Evolutionary conservation across 1,140 invertebrate species (phyloP), one percentile per base, ranked within the genome.

Genomic region (Neodiprion virginianus): DNA sequence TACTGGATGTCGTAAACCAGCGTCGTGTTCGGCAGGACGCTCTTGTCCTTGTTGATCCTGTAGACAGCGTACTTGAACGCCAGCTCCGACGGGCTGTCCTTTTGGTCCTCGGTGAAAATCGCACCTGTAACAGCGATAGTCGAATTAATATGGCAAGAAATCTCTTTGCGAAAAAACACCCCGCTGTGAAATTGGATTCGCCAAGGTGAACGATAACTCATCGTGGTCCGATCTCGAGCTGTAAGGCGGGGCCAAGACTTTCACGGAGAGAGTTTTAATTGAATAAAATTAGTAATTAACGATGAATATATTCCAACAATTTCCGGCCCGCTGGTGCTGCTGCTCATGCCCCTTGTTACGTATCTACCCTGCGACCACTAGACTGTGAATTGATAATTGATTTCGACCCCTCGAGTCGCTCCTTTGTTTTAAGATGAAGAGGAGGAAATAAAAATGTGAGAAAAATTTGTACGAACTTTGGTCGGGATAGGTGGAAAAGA

Each of bases 1-100:
- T 97, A 96, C 85, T 97, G 94, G 78, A 97, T 96, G 83, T 97
- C 95, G 83, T 97, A 97, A 1, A 96, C 93, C 48, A 98, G 88
- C 0, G 95, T 96, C 1, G 94, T 96, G 79, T 97, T 95, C 5
- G 96, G 94, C 67, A 98, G 87, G 12, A 98, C 87, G 72, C 89
- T 91, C 72, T 93, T 91, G 78, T 97, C 96, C 81, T 95, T 96
- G 87, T 98, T 98, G 73, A 98, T 95, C 71, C 94, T 92, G 87
- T 97, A 97, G 1, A 97, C 95, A 1, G 96, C 96, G 87, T 97
- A 97, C 81, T 97, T 97, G 87, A 98, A 98, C 3, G 96, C 95
- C 74, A 96, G 87, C 85, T 97, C 96, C 0, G 93, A 92, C 74
- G 93, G 94, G 76, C 94, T 95, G 77, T 95, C 95, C 77, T 94